Percentiles rank a stretch among this genome's conserved stretches.
phyloP scores from a whole-genome alignment of 2,888 invertebrate genomes.

The Plutella xylostella region DNA sequence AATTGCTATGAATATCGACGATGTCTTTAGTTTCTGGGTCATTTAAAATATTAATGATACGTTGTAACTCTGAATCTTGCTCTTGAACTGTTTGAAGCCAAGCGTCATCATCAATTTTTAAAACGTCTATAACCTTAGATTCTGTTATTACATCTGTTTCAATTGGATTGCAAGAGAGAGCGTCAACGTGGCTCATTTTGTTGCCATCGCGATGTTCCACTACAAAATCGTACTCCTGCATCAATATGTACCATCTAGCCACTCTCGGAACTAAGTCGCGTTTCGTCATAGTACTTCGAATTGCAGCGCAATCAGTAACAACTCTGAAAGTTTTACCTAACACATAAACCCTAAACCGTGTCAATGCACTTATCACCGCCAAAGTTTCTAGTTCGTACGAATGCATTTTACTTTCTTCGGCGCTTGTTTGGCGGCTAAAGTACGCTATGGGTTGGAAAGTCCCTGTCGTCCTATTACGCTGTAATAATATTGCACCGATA shows the following conservation, averaged over 20 bases:
- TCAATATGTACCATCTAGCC: conserved; percentile 22
- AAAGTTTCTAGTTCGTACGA: conserved; percentile 26
- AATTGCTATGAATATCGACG: neutral
- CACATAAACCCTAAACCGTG: conserved; percentile 19
- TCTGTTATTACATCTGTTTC: neutral
- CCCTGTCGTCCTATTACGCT: neutral
- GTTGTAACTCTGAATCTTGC: neutral
- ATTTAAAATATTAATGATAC: neutral
- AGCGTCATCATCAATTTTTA: too few species aligned
- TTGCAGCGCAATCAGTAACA: conserved; percentile 21
- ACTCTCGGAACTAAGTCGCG: conserved; percentile 18
- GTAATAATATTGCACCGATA: conserved; percentile 18
- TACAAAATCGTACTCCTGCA: conserved; percentile 21
- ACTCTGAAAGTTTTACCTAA: conserved; percentile 12
- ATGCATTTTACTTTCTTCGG: conserved; percentile 18
- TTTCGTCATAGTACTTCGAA: conserved; percentile 19
- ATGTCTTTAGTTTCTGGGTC: neutral
- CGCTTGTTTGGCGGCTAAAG: conserved; percentile 21
- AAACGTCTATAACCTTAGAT: neutral
- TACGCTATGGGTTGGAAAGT: neutral
- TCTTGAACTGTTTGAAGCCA: neutral
- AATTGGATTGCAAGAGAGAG: conserved; percentile 18
- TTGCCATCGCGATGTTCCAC: conserved; percentile 20
- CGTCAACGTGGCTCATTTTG: conserved; percentile 21
- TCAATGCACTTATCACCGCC: conserved; percentile 15